These are phyloP conservation scores for Xiphophorus maculatus DNA, from an alignment of 2,113 vertebrate genomes.

Conservation along the genomic window DNA sequence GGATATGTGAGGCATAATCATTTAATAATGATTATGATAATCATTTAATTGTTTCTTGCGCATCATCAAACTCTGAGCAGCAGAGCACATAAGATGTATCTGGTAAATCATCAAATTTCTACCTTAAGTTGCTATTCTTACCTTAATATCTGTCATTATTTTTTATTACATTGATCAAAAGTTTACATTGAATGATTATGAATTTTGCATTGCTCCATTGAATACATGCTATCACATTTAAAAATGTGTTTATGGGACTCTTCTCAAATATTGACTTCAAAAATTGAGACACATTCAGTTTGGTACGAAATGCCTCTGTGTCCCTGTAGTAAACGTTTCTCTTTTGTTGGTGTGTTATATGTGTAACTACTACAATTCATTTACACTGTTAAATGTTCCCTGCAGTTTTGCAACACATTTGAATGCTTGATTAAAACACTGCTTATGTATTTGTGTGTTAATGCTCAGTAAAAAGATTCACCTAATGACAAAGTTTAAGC, in stretches of 20 bases:
- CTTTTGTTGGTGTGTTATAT: neutral
- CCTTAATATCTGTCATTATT: neutral
- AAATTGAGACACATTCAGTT: neutral
- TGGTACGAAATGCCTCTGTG: neutral
- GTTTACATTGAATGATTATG: neutral
- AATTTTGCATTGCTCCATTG: neutral
- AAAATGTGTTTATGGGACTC: neutral
- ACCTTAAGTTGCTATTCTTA: neutral
- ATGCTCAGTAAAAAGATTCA: neutral
- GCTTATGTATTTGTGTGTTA: neutral
- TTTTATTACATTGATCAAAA: too few relatives aligned
- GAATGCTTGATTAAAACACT: neutral
- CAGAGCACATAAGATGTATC: neutral
- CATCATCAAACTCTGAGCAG: neutral
- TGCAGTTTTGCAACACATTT: neutral
- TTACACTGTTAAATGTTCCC: neutral
- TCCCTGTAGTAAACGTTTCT: neutral
- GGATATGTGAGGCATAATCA: neutral
- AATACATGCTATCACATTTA: neutral
- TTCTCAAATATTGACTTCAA: neutral
- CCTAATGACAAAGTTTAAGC: too few relatives aligned
- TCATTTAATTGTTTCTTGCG: neutral
- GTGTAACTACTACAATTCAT: neutral
- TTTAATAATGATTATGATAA: neutral
- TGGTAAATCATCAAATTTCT: neutral